phyloP scores from a whole-genome alignment of 2,888 invertebrate genomes.

The Cepaea hortensis region DNA sequence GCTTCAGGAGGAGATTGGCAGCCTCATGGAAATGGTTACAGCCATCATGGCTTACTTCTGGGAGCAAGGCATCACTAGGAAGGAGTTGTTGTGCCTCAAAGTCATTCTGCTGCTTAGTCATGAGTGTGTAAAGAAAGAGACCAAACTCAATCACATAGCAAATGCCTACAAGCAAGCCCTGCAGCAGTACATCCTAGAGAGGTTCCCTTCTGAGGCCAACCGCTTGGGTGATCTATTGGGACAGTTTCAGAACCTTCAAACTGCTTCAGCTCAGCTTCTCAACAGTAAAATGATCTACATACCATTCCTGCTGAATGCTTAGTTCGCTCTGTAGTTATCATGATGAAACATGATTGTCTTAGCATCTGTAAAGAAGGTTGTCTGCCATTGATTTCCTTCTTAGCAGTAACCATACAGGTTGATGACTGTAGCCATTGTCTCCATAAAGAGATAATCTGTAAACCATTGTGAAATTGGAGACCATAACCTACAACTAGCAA shows the following conservation, averaged over 20 bases:
- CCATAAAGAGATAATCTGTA: too few relatives aligned
- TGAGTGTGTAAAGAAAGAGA: conserved; percentile 75
- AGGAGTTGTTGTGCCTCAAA: conserved; percentile 98
- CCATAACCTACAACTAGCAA: too few relatives aligned
- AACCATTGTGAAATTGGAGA: too few relatives aligned
- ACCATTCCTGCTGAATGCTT: conserved; percentile 93
- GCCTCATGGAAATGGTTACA: conserved; percentile 97
- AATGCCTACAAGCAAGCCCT: conserved; percentile 90
- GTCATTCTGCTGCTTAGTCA: conserved; percentile 97
- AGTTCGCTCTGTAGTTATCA: not conserved
- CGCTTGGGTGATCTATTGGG: conserved; percentile 92
- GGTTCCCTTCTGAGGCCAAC: conserved; percentile 90
- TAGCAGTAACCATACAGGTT: too few relatives aligned
- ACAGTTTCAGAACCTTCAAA: conserved; percentile 95
- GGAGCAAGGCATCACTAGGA: conserved; percentile 90
- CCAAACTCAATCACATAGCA: conserved; percentile 57
- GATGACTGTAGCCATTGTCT: too few relatives aligned
- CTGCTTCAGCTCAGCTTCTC: conserved; percentile 93
- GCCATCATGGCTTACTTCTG: conserved; percentile 95
- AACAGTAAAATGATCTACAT: conserved; percentile 99
- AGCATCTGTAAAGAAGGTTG: too few relatives aligned
- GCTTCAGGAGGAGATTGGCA: conserved; percentile 93
- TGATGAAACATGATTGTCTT: too few relatives aligned
- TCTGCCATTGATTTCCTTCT: too few relatives aligned
- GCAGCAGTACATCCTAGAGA: conserved; percentile 91